Evolutionary conservation across 37 sponge, comb jelly and placozoan genomes (phyloP).

Genomic region (Lycopodina hypogea): DNA sequence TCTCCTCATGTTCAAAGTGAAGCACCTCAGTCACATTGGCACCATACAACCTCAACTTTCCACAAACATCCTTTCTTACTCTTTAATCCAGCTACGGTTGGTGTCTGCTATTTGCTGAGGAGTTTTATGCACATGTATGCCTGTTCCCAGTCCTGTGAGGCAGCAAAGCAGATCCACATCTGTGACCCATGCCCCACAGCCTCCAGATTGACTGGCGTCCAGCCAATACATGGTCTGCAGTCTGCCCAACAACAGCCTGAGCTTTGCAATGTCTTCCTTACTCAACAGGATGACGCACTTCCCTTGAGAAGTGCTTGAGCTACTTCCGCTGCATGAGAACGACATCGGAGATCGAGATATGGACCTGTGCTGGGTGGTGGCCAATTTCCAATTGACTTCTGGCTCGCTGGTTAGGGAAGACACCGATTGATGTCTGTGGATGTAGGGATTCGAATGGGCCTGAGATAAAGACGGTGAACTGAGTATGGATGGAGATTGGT

Average conservation of each 20-base stretch:
- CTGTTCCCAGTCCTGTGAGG: conserved; percentile 28
- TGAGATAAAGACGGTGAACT: neutral
- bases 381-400: neutral
- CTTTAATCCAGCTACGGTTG: conserved; percentile 64
- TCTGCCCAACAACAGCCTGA: conserved; percentile 38
- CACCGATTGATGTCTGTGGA: conserved; percentile 2
- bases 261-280: conserved; percentile 4
- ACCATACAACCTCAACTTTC: conserved; percentile 39
- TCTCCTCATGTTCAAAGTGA: conserved; percentile 65
- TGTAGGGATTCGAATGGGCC: neutral
- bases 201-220: conserved; percentile 86
- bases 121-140: conserved; percentile 74
- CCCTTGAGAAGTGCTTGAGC: neutral
- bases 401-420: conserved; percentile 2
- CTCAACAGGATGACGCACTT: neutral
- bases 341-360: conserved; percentile 5
- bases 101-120: conserved; percentile 77
- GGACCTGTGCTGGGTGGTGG: neutral
- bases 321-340: conserved; percentile 13
- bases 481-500: neutral
- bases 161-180: conserved; percentile 36
- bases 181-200: conserved; percentile 74
- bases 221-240: conserved; percentile 77
- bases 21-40: conserved; percentile 42
- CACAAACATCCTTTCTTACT: conserved; percentile 67